Conservation (phyloP, 2,113 vertebrate genomes). For the Pholis gunnellus region DNA sequence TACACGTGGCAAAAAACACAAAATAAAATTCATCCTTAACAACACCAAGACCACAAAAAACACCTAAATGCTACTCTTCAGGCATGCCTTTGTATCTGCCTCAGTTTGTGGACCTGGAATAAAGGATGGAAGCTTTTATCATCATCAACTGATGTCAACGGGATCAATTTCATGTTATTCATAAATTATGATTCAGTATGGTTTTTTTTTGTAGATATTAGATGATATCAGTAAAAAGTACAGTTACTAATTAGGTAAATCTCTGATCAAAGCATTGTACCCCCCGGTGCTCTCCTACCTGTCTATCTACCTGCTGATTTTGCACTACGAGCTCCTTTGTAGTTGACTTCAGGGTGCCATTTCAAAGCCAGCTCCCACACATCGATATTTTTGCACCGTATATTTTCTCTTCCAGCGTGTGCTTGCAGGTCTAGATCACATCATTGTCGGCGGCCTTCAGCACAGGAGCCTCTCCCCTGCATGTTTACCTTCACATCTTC, state of each 20-base stretch:
- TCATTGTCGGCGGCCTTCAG: conserved; percentile 42
- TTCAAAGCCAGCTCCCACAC: conserved; percentile 55
- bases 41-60: neutral
- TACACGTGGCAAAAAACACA: neutral
- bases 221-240: neutral
- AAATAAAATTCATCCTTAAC: neutral
- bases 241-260: neutral
- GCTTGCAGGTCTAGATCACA: conserved; percentile 33
- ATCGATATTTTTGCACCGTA: conserved; percentile 35
- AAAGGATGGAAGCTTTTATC: neutral
- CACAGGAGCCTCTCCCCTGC: conserved; percentile 2
- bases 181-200: neutral
- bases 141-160: neutral
- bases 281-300: neutral
- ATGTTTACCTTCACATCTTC: conserved; percentile 50
- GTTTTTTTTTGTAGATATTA: neutral
- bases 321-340: conserved; percentile 49
- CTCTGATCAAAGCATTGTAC: conserved; percentile 7
- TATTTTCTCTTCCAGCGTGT: conserved; percentile 11
- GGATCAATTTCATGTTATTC: too few species aligned
- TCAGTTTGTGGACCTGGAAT: neutral
- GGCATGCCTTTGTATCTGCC: neutral
- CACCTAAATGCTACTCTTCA: neutral
- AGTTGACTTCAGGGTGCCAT: conserved; percentile 44
- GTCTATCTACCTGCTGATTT: conserved; percentile 49